A percentile compares a stretch with the other conserved stretches of the same genome.
Evolutionary conservation across 1,140 invertebrate genomes (phyloP).

Genomic region (Octopus sinensis): DNA sequence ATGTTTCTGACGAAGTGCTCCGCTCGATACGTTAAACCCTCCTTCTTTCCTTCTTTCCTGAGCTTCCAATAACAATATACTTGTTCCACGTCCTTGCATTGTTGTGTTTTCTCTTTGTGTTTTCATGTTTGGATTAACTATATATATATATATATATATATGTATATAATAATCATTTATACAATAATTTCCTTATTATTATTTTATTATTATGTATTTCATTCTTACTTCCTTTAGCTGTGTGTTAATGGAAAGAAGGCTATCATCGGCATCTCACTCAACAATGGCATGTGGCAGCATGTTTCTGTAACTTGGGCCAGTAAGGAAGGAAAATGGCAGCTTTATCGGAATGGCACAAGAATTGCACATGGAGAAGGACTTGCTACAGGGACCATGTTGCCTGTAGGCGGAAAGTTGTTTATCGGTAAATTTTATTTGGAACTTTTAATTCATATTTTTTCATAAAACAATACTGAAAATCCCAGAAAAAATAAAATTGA

Average conservation of each 20-base stretch:
- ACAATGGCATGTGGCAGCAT: slow-evolving; percentile 22
- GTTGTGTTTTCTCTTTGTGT: no score
- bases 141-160: no score
- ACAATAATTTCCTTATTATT: background rate
- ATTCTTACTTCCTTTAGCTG: background rate
- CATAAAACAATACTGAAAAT: no score
- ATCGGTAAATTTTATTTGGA: background rate
- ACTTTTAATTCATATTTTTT: no score
- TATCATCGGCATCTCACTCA: slow-evolving; percentile 15
- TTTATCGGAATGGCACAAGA: slow-evolving; percentile 21
- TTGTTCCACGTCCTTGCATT: no score
- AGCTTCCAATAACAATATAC: no score
- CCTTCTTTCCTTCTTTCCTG: no score
- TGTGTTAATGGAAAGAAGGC: slow-evolving; percentile 17
- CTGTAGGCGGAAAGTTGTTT: background rate
- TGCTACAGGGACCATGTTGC: background rate
- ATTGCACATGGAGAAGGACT: background rate
- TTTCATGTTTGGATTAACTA: no score
- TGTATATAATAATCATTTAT: no score
- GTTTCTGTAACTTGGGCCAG: slow-evolving; percentile 22
- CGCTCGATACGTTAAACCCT: no score
- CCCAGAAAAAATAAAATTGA: no score
- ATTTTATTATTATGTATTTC: background rate
- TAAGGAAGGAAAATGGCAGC: slow-evolving; percentile 17
- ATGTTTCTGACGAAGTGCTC: no score